Evolutionary conservation across 2,888 invertebrate genomes (phyloP), one percentile per base, ranked within the genome.

Genomic region (Thecocarcelia acutangulata): DNA sequence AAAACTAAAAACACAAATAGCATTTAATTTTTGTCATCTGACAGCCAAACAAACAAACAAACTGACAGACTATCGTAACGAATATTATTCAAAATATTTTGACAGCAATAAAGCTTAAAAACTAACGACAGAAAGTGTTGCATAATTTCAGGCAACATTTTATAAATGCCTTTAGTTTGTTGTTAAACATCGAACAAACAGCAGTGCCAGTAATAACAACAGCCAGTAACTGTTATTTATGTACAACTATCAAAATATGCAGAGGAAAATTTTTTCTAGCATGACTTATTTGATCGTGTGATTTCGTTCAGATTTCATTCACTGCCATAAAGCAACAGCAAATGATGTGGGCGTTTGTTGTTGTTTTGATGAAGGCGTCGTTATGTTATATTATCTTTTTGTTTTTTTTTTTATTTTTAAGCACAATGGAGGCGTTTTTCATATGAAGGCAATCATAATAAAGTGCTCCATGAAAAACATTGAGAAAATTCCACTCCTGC

Each of bases 401-500:
- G 4, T 33, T 33, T 24, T 24, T 24, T 24, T 24, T 24, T 24
- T 24, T 24, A 2, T 21, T 48, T 40, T 15, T 24, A 8, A 21
- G 6, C 28, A 33, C 50, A 63, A 40, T 40, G n/a, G 48, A 56
- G 78, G 66, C 59, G 66, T 79, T 59, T 69, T n/a, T 21, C 63
- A 74, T 79, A 69, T 63, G 79, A 74, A 50, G 68, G 48, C 74
- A 68, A 69, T 74, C 61, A 79, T 68, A 79, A 74, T 68, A 79
- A 73, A 68, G 68, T 54, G 54, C 79, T 48, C 11, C 56, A 56
- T 46, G 48, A 13, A 56, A 74, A 73, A 24, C 33, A 48, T 17
- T 17, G 17, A 21, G 13, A 46, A 48, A 58, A n/a, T 15, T 24
- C 9, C 52, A 19, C 8, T 54, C 28, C 54, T 59, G 21, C 42